Base-by-base conservation (phyloP, 2,113 vertebrate species). In the Sarotherodon lohbergeri region DNA sequence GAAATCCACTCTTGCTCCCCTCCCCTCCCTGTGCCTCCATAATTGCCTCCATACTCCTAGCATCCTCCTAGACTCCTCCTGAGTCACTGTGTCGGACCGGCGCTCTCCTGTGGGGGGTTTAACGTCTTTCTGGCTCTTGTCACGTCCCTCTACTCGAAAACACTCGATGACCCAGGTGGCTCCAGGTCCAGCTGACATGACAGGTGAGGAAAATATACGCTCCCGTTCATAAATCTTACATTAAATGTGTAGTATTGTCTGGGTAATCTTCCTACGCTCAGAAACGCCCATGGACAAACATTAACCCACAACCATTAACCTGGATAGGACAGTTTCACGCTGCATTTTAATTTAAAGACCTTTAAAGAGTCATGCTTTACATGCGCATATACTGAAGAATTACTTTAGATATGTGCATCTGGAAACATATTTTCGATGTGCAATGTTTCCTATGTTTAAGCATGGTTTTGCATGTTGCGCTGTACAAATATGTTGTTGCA, bases 131-230 rank as follows among this genome's bases (percentile, higher is more conserved):
- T 4, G 55, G 22, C 16, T 82, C 73, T 57, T 9, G 78, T 78
- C 59, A 2, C 41, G 22, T 24, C 29, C 48, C 16, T 82, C 13
- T 9, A 14, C 9, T 68, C 6, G 46, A 13, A 34, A 41, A 22
- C 7, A 11, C 4, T 80, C 83, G 63, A 96, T 96, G 95, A 93
- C 95, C 29, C 73, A 90, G 22, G 88, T 93, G 54, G 88, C 90
- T 43, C 19, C 92, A 4, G 80, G 81, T 50, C 48, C 36, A 29
- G 22, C 55, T 5, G 90, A 90, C 39, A 86, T 92, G 91, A 88
- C 92, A 93, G 93, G 94, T 96, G 81, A 93, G 93, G 4, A 52
- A 7, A 22, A 50, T 1, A 12, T 22, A 0, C 11, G 39, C 22
- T 32, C 24, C 10, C 9, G 12, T 48, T 61, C 32, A 78, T n/a